Base-by-base conservation (phyloP, 2,113 vertebrate genomes). In the Upupa epops region DNA sequence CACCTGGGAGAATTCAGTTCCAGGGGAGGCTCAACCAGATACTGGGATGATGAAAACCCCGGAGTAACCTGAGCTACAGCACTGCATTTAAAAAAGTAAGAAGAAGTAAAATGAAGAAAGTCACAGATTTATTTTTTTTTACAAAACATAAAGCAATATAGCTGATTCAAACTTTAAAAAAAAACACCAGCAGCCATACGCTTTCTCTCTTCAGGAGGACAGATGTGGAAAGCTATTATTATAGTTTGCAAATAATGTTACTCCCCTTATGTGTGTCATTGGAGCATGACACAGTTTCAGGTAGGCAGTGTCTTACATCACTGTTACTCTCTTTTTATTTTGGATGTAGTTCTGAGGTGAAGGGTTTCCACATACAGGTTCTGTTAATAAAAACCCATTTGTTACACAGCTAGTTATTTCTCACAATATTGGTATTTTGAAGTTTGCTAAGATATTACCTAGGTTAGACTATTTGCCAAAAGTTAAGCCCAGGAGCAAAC, bases 211-310 rank as follows among this genome's bases (percentile, higher is more conserved):
- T 93, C 64, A 28, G 11, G 52, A 82, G 91, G 94, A 93, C 86
- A 95, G 93, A 92, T 94, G 92, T 92, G 88, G 66, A 84, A 93
- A 94, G 90, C 92, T 74, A 92, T 96, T 92, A 93, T 82, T 94
- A 90, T 93, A 94, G 94, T 95, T 94, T 94, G 86, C 74, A 89
- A 95, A 93, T 95, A 96, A 93, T 90, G 86, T 90, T 95, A 75
- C 71, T 46, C 81, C 54, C 71, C 51, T 91, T 87, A 79, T 63
- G 71, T 89, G 42, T 94, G 86, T 88, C 84, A 84, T 31, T 89
- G 91, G 84, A 91, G 90, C 48, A 94, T 83, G n/a, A 31, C 63
- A 84, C 2, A 37, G 31, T 83, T 93, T 93, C 51, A 68, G 60
- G 63, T 32, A 82, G 77, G 63, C 34, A 52, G 55, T 75, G 80